Evolutionary conservation across 2,113 vertebrate genomes (phyloP), one percentile per base, ranked within the genome.

Genomic region (Mirza zaza): DNA sequence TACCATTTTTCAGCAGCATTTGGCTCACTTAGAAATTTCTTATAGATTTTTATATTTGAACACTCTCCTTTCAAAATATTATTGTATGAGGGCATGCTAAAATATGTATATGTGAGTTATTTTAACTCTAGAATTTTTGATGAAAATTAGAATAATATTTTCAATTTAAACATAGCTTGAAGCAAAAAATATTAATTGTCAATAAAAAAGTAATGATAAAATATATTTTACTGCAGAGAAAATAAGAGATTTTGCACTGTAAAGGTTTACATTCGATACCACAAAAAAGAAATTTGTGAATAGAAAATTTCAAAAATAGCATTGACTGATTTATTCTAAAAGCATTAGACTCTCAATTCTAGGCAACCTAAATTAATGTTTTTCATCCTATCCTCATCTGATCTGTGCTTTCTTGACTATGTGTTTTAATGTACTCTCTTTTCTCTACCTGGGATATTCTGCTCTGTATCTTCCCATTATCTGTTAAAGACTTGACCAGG

Each of bases 121-220:
- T 94, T 80, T 59, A 80, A 81, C 25, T 50, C 21, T 89, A 34
- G 34, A 7, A 70, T 39, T 68, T 91, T 71, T 61, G 67, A 63
- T 52, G 50, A 93, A 61, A 79, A 95, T 67, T 55, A 94, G 61
- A 52, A 8, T 71, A 84, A n/a, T 20, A 48, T 93, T 29, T 76
- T 92, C 77, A 34, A 10, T 32, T n/a, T 92, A 67, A 83, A 55
- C 80, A 34, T 63, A 86, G 57, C 48, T 83, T 96, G 32, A 87
- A 88, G 68, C 70, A 83, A 91, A 80, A 5, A 84, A 21, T 70
- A 81, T 70, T 93, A 39, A 13, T 81, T 79, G 55, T 48, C 21
- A 70, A 23, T 77, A 94, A 96, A 75, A 75, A 14, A 88, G 21
- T 45, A 27, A 87, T 81, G 5, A 87, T 52, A 84, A 96, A 76